Base-by-base conservation (phyloP, 2,113 vertebrate species). In the Eubucco bourcierii region DNA sequence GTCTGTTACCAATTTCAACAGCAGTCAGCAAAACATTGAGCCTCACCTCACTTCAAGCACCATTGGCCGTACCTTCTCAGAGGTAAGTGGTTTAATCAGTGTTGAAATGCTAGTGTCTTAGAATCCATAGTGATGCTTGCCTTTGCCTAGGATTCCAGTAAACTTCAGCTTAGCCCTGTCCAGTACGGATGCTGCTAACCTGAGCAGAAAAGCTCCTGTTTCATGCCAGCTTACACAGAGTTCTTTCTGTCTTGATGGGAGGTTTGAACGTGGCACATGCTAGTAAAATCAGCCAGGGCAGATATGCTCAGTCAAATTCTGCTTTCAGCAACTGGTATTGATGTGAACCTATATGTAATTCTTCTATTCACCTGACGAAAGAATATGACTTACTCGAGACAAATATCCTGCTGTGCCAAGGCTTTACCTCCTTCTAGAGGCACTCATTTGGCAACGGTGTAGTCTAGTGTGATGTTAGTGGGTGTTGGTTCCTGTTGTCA, bases 11-110 rank as follows among this genome's bases (percentile, higher is more conserved):
- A 96, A 91, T 97, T 97, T 95, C 97, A 97, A 96, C 97, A 94
- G 96, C 95, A 97, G 97, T 98, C 97, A 98, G 98, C 97, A 97
- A 96, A 98, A 97, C 68, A 71, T 91, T 85, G 93, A 96, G 76
- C 65, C 88, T 96, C 92, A 93, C 90, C 86, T 63, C 67, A 46
- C 86, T 88, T 84, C 46, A 88, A 97, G 93, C 84, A 93, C 63
- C 83, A 65, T 64, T 92, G 92, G 87, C 90, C 87, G 50, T 71
- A 91, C 67, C 95, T 97, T 95, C 92, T 97, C 78, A 84, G 96
- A 97, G 84, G 90, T 94, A 92, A 96, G 82, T 93, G 67, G 91
- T 97, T 95, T 96, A 95, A 91, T 95, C 17, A 10, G 76, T 2
- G 0, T 84, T 81, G 90, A 94, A 95, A 94, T 90, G 41, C 60